A percentile compares a stretch with the other conserved stretches of the same genome.
phyloP scores from a whole-genome alignment of 1,140 invertebrate genomes.

The Mylabris phalerata region DNA sequence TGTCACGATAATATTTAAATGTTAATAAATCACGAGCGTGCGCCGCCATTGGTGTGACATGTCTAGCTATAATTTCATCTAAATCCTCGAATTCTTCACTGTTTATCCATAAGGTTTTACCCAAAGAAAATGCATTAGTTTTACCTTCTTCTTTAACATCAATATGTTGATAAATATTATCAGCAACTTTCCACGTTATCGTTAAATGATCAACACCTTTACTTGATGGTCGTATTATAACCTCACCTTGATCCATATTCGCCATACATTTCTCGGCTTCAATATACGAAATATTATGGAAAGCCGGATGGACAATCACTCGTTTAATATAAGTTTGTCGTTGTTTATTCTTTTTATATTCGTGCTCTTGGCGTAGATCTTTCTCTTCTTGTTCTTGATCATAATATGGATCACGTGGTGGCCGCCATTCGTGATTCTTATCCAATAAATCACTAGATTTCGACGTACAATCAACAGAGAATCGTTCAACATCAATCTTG shows the following conservation, averaged over 20 bases:
- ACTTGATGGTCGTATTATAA: constrained; percentile 92
- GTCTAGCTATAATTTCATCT: constrained; percentile 96
- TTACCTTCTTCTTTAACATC: constrained; percentile 95
- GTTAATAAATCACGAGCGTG: constrained; percentile 83
- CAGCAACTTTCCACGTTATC: constrained; percentile 96
- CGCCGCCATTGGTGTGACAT: constrained; percentile 93
- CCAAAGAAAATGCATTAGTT: constrained; percentile 92
- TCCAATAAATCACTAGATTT: constrained; percentile 89
- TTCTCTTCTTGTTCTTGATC: constrained; percentile 81
- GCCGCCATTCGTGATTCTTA: constrained; percentile 85
- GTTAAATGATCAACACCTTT: constrained; percentile 92
- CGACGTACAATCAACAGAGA: constrained; percentile 89
- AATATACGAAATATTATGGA: constrained; percentile 92
- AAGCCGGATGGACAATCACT: constrained; percentile 95
- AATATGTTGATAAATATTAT: constrained; percentile 92
- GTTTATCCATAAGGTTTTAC: constrained; percentile 80
- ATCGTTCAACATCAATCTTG: constrained; percentile 93
- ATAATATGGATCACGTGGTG: constrained; percentile 84
- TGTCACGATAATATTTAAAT: constrained; percentile 84
- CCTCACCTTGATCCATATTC: constrained; percentile 92
- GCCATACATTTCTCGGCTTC: constrained; percentile 89
- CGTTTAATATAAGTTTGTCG: constrained; percentile 83
- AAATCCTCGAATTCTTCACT: constrained; percentile 94
- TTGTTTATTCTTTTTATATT: constrained; percentile 73
- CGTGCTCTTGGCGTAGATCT: constrained; percentile 71